Evolutionary conservation across 2,113 vertebrate species (phyloP), one percentile per base, ranked within the genome.

Genomic region (Syngnathus scovelli): DNA sequence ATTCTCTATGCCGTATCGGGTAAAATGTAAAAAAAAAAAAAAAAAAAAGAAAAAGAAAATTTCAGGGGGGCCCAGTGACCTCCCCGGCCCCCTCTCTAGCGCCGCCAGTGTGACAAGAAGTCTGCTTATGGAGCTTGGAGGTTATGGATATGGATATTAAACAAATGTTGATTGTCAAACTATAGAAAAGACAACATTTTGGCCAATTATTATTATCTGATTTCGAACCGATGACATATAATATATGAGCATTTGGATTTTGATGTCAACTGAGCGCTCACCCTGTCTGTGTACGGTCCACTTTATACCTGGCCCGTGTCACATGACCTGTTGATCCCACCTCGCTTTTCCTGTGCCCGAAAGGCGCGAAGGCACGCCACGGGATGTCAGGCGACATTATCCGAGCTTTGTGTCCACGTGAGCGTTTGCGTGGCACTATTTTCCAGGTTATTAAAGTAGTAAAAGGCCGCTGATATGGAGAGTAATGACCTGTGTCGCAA

Each of bases 401-500:
- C n/a, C 18, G 41, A 27, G 41, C n/a, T 43, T 61, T 44, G 61
- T 44, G n/a, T 62, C 61, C 61, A 15, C 27, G 61, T 7, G 61
- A 62, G 41, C 13, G n/a, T 12, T 11, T 23, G 12, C n/a, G 12
- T 5, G 91, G 92, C 92, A 91, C 93, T 94, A 92, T 94, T 94
- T 95, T 92, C 93, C 92, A 92, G 94, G 94, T 96, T 98, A 96
- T 98, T 97, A 95, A 93, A 88, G 93, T 91, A 93, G 94, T 94
- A 88, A 90, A 90, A 94, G 93, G 95, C 93, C 90, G 86, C 90
- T 95, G 92, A 95, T 93, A 94, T 93, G 91, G 89, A 91, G 93
- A 96, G 95, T 98, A 98, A 98, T 98, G 96, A 95, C 95, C 95
- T 96, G 95, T 96, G 93, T 95, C 95, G 91, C 91, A 93, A 92